A percentile compares a stretch with the other conserved stretches of the same genome.
Conservation (phyloP, 1,140 invertebrate genomes). For the Apis cerana region DNA sequence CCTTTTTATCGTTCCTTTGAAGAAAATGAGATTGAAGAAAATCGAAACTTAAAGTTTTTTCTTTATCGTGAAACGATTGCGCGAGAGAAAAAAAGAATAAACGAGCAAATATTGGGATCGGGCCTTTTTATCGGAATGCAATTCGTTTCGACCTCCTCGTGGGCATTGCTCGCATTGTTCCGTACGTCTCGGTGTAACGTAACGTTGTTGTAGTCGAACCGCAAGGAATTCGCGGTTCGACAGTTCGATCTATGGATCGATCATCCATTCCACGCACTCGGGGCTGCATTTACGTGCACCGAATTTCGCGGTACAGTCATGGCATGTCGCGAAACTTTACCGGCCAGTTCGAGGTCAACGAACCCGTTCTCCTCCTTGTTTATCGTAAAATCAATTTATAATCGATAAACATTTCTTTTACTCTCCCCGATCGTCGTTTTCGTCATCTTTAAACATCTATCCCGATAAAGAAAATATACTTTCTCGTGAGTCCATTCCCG, state of each 20-base stretch:
- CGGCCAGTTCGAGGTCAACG: constrained; percentile 59
- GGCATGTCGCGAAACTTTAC: constrained; percentile 43
- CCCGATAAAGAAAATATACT: too few species aligned
- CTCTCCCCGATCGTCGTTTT: background rate
- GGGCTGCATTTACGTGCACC: constrained; percentile 31
- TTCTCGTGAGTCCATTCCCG: too few species aligned
- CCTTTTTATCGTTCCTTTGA: too few species aligned
- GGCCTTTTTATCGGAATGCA: constrained; percentile 15
- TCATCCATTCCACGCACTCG: constrained; percentile 47
- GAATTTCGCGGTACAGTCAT: constrained; percentile 47
- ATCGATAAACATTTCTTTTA: constrained; percentile 12
- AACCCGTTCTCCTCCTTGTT: constrained; percentile 43
- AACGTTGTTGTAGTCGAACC: constrained; percentile 28
- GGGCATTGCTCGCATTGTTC: constrained; percentile 27
- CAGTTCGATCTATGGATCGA: constrained; percentile 36
- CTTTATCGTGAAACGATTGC: too few species aligned
- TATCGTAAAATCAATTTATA: background rate
- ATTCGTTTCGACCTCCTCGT: constrained; percentile 17
- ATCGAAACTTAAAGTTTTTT: too few species aligned
- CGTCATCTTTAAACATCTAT: too few species aligned
- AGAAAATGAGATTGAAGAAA: too few species aligned
- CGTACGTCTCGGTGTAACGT: background rate
- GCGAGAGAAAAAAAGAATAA: background rate
- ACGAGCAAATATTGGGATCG: constrained; percentile 10
- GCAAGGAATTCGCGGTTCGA: constrained; percentile 40